Evolutionary conservation across 2,888 invertebrate genomes (phyloP), one percentile per base, ranked within the genome.

Genomic region (Oligia latruncula): DNA sequence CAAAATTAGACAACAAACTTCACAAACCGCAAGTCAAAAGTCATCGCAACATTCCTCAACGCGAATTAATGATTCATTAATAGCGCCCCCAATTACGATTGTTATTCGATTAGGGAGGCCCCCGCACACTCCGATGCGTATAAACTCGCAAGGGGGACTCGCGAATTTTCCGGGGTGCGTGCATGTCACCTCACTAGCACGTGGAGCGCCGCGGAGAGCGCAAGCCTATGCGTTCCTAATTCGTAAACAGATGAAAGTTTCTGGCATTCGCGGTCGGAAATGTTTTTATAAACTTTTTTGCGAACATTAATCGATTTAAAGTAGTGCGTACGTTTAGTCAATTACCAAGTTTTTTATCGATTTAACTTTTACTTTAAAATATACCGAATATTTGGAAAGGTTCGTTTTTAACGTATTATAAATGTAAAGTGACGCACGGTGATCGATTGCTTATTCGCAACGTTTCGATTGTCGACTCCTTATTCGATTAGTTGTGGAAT

Each of bases 11-110:
- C 83, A 80, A 60, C 73, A 83, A 90, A 88, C 84, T 88, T 89
- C 67, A 58, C 62, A 78, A 82, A 82, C 84, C 80, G 9, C 83
- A 85, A 88, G 93, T 92, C 93, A 93, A 92, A 95, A 94, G 94
- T 93, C 92, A 91, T 81, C 74, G 77, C 74, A 93, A 92, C 90
- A 91, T 90, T 91, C 89, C 88, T 85, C 86, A 91, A 91, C 90
- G 89, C 87, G 91, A 90, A 95, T 95, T 95, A 96, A 96, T 95
- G 94, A 95, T 93, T 95, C 95, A 95, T 96, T 95, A 95, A 92
- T 92, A 90, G 90, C 90, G 87, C 91, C 92, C 92, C 89, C 91
- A 90, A 94, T 93, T 93, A 93, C 93, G 93, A 94, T 95, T 93
- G 94, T 92, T 94, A 94, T 95, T 93, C 93, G 94, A 95, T 95